Percentiles rank a stretch among this genome's conserved stretches.
phyloP scores from a whole-genome alignment of 1,140 invertebrate genomes.

The Araneus ventricosus region DNA sequence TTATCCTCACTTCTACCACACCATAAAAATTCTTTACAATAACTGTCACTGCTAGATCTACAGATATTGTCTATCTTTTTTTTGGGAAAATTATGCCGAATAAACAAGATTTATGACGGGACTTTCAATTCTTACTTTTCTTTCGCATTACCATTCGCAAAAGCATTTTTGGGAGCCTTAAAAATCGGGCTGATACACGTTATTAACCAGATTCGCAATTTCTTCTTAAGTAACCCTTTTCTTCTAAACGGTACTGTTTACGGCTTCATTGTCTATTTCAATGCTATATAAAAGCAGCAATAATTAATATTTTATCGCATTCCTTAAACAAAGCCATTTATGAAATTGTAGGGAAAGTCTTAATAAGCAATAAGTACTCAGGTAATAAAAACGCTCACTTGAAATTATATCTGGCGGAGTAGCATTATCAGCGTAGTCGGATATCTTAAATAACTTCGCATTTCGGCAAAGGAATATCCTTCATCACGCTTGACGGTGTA shows the following conservation, averaged over 20 bases:
- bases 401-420: background rate
- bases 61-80: too few species aligned
- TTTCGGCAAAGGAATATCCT: background rate
- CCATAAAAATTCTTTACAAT: too few species aligned
- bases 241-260: background rate
- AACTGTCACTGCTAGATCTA: too few species aligned
- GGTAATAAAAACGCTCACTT: background rate
- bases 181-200: too few species aligned
- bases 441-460: background rate
- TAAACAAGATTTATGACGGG: too few species aligned
- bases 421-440: background rate
- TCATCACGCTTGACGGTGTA: too few species aligned
- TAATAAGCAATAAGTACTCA: background rate
- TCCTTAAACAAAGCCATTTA: background rate
- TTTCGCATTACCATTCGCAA: too few species aligned
- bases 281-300: background rate
- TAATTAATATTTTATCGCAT: constrained; percentile 1
- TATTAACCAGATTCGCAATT: too few species aligned
- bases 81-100: too few species aligned
- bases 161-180: too few species aligned
- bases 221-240: background rate
- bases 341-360: background rate
- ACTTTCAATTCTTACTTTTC: too few species aligned
- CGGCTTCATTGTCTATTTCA: background rate
- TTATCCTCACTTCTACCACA: too few species aligned